These are phyloP conservation scores for Trachymyrmex cornetzi DNA, from an alignment of 1,140 invertebrate species.

Conservation along the genomic window DNA sequence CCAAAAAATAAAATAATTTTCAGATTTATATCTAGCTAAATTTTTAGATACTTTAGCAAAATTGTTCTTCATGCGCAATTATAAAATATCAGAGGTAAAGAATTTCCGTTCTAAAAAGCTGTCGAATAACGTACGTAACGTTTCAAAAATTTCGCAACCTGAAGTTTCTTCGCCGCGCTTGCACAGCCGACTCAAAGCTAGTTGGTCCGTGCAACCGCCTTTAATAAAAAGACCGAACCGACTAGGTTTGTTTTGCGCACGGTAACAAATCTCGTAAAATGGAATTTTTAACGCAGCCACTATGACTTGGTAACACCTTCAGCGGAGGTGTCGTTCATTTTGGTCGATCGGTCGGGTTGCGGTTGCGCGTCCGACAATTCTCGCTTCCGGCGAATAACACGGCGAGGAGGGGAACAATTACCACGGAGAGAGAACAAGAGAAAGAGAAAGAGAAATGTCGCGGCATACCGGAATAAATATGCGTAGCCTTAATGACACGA, in stretches of 20 bases:
- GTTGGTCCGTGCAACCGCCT: neutral
- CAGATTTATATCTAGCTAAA: too few species aligned
- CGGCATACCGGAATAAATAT: conserved; percentile 71
- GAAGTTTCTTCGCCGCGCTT: neutral
- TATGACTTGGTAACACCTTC: conserved; percentile 68
- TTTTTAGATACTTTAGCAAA: neutral
- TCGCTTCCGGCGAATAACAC: neutral
- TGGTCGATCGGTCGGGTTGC: conserved; percentile 55
- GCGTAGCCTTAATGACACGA: conserved; percentile 58
- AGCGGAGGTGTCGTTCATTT: conserved; percentile 23
- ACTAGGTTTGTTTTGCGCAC: conserved; percentile 57
- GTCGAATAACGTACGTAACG: neutral
- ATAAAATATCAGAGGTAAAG: neutral
- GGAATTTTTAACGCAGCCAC: conserved; percentile 67
- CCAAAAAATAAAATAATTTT: too few species aligned
- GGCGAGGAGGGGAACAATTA: neutral
- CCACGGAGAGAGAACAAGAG: conserved; percentile 1
- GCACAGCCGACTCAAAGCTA: neutral
- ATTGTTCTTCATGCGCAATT: neutral
- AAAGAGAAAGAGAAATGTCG: conserved; percentile 57
- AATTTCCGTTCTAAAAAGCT: neutral
- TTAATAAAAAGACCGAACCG: conserved; percentile 27
- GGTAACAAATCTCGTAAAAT: conserved; percentile 70
- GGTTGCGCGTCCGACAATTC: conserved; percentile 15
- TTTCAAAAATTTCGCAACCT: conserved; percentile 5